Conservation (phyloP, 1,140 invertebrate genomes). For the Euwallacea similis region DNA sequence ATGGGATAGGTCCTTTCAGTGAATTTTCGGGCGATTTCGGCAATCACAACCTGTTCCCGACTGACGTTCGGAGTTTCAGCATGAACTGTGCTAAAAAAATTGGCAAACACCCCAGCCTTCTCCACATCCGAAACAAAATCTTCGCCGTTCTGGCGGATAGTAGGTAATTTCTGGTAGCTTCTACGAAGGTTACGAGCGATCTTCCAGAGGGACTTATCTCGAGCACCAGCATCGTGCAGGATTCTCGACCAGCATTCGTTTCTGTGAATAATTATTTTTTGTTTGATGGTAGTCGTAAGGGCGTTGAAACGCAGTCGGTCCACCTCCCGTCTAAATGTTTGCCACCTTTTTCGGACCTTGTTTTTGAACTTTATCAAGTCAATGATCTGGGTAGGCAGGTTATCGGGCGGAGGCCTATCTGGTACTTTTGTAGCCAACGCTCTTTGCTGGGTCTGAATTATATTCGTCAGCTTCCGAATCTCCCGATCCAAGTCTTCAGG, state of each 20-base stretch:
- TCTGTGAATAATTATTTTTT: constrained; percentile 1
- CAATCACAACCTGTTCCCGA: neutral
- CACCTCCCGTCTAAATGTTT: neutral
- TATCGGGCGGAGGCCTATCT: neutral
- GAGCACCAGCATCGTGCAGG: neutral
- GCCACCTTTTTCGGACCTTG: constrained; percentile 10
- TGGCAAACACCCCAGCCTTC: constrained; percentile 4
- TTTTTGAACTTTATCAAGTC: neutral
- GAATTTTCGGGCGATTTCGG: neutral
- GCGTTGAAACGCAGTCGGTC: neutral
- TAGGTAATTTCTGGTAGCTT: neutral
- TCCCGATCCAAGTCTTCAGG: neutral
- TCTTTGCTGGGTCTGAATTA: neutral
- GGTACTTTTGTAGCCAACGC: neutral
- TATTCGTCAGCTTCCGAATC: neutral
- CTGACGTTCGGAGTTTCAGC: neutral
- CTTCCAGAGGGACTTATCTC: constrained; percentile 8
- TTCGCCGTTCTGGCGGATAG: neutral
- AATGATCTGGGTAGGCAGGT: neutral
- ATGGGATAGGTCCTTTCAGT: neutral
- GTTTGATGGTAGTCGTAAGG: neutral
- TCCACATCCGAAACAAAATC: neutral
- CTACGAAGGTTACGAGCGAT: neutral
- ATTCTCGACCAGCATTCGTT: constrained; percentile 3
- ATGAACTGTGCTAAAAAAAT: neutral